Conservation (phyloP, 1,140 invertebrate genomes). For the Goniozus legneri region DNA sequence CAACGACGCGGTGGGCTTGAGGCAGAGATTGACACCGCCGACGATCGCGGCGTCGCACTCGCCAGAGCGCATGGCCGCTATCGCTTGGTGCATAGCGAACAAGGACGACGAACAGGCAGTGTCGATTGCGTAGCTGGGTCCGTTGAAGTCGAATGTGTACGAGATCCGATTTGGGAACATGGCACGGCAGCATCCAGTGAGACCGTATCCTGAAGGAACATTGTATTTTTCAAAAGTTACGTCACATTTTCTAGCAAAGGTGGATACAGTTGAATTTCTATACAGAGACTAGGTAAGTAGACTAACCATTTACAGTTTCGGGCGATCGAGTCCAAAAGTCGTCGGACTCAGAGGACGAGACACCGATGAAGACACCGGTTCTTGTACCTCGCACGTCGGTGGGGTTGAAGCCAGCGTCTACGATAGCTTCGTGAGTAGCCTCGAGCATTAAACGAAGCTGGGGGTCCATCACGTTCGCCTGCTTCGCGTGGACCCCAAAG, state of each 20-base stretch:
- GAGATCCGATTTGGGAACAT: constrained; percentile 97
- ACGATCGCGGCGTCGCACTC: constrained; percentile 92
- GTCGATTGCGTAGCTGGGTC: constrained; percentile 90
- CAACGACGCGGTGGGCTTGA: constrained; percentile 86
- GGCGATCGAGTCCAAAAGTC: constrained; percentile 74
- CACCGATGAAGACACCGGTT: constrained; percentile 90
- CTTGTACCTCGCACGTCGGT: constrained; percentile 72
- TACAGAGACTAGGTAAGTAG: no score
- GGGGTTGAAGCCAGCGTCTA: constrained; percentile 90
- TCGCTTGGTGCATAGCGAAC: constrained; percentile 84
- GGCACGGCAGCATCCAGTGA: constrained; percentile 87
- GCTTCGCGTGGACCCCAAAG: constrained; percentile 90
- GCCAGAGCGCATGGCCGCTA: constrained; percentile 75
- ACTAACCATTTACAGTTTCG: constrained; percentile 79
- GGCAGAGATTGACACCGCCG: constrained; percentile 75
- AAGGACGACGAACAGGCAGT: constrained; percentile 94
- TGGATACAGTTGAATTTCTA: no score
- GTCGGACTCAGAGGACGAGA: constrained; percentile 80
- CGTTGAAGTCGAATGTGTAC: constrained; percentile 89
- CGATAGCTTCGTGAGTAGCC: constrained; percentile 88
- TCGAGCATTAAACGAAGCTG: constrained; percentile 89
- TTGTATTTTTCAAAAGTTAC: no score
- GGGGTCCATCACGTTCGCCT: constrained; percentile 94
- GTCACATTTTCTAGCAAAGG: no score
- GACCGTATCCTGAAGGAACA: constrained; percentile 63